Evolutionary conservation across 2,113 vertebrate genomes (phyloP), one percentile per base, ranked within the genome.

Genomic region (Pelmatolapia mariae): DNA sequence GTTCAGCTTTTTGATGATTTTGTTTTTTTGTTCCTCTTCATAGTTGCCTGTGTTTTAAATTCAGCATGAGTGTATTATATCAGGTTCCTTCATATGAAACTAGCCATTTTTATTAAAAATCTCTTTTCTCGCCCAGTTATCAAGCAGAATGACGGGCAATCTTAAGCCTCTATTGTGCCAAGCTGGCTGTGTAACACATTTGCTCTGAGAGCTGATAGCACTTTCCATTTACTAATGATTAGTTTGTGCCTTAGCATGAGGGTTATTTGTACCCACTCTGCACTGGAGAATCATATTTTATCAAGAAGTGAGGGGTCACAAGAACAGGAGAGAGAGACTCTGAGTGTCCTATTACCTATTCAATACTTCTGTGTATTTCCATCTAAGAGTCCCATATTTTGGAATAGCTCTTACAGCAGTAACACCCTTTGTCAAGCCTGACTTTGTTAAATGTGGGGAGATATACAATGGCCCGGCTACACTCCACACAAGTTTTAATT

Each of bases 161-260:
- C 91, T 84, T 24, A 31, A 80, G 47, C 79, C 26, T 76, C 88
- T 29, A 79, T 92, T 93, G 88, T 91, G 68, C 45, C 47, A 26
- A 22, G 82, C 81, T 29, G 83, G 61, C 81, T 57, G 71, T 56
- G 54, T 54, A 61, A 45, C 86, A 88, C 86, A 86, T 89, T 91
- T 87, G 85, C 81, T 68, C 31, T 6, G 2, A 84, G 52, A 86
- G 84, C 82, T 83, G 85, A 88, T 90, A 76, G 79, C 83, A 87
- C 89, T 92, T 90, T 91, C 84, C 84, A 91, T 87, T 87, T 84
- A 88, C 53, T 91, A 92, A 87, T 90, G 90, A 89, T 90, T 81
- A 87, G 90, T 91, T 86, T 89, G 84, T 73, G 82, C 76, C 89
- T 86, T 81, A 19, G 68, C 47, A 22, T 76, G 38, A 87, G 83